A percentile compares a stretch with the other conserved stretches of the same genome.
These are phyloP conservation scores for Characodon lateralis DNA, from an alignment of 2,797 vertebrate genomes.

Conservation along the genomic window DNA sequence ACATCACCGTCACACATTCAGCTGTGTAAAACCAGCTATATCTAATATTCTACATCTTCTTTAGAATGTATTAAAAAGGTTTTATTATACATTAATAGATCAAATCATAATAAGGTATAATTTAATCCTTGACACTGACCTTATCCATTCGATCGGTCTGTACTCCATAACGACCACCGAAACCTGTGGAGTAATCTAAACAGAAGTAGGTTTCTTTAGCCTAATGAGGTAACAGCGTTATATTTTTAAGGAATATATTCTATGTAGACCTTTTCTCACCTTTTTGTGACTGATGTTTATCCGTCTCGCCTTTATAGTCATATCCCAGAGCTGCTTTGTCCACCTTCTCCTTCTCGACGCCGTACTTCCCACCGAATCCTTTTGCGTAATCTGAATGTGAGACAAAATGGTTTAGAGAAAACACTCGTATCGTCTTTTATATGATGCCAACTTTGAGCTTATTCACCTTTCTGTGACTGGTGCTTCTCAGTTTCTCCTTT, in stretches of 20 bases:
- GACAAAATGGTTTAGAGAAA: not conserved
- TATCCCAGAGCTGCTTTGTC: conserved; percentile 81
- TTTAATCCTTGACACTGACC: conserved; percentile 68
- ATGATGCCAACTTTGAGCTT: not conserved
- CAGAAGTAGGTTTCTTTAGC: conserved; percentile 18
- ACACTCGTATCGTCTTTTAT: not conserved
- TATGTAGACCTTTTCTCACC: conserved; percentile 53
- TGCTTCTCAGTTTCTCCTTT: conserved; percentile 89
- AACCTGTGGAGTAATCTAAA: conserved; percentile 92
- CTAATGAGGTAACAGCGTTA: not conserved
- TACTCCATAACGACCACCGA: conserved; percentile 91
- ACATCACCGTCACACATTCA: not conserved
- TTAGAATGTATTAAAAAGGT: not conserved
- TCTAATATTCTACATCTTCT: not conserved
- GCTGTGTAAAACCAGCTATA: too few species aligned
- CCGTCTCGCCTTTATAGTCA: conserved; percentile 79
- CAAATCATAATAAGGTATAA: not conserved
- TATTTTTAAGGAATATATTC: not conserved
- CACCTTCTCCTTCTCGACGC: conserved; percentile 88
- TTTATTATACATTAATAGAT: not conserved
- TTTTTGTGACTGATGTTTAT: conserved; percentile 86
- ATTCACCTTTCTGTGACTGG: conserved; percentile 86
- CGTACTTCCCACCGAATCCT: conserved; percentile 91
- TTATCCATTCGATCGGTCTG: conserved; percentile 93
- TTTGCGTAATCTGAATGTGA: conserved; percentile 84